A percentile compares a stretch with the other conserved stretches of the same genome.
These are phyloP conservation scores for Syndactyla subalaris DNA, from an alignment of 2,797 vertebrate species.

Conservation along the genomic window DNA sequence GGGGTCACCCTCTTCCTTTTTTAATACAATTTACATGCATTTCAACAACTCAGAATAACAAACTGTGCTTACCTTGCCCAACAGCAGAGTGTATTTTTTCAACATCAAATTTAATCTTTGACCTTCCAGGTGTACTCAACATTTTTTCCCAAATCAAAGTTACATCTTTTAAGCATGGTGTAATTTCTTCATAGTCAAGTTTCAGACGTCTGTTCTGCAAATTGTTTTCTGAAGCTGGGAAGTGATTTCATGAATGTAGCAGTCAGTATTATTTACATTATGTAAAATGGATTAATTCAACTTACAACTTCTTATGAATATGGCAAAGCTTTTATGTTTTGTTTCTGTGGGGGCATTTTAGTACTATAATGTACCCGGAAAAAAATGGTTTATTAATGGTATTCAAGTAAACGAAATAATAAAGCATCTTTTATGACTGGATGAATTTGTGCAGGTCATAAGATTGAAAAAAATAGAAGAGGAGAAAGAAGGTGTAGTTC, in stretches of 20 bases:
- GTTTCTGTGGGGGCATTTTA: neutral
- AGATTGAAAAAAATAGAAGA: neutral
- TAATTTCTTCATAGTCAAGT: constrained; percentile 97
- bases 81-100: constrained; percentile 90
- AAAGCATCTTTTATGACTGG: neutral
- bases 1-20: neutral
- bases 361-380: neutral
- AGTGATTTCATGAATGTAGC: neutral
- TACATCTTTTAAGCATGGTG: constrained; percentile 94
- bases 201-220: constrained; percentile 93
- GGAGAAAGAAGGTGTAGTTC: neutral
- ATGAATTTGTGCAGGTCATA: neutral
- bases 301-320: neutral
- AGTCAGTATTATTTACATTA: neutral
- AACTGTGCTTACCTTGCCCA: constrained; percentile 84
- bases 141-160: constrained; percentile 96
- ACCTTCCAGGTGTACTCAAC: constrained; percentile 86
- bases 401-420: neutral
- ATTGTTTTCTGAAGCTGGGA: constrained; percentile 89
- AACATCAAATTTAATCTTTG: constrained; percentile 89
- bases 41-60: neutral
- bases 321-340: neutral
- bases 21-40: neutral
- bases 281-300: neutral
- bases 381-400: neutral